A percentile compares a stretch with the other conserved stretches of the same genome.
These are phyloP conservation scores for Hylyphantes graminicola DNA, from an alignment of 1,140 invertebrate genomes.

Conservation along the genomic window DNA sequence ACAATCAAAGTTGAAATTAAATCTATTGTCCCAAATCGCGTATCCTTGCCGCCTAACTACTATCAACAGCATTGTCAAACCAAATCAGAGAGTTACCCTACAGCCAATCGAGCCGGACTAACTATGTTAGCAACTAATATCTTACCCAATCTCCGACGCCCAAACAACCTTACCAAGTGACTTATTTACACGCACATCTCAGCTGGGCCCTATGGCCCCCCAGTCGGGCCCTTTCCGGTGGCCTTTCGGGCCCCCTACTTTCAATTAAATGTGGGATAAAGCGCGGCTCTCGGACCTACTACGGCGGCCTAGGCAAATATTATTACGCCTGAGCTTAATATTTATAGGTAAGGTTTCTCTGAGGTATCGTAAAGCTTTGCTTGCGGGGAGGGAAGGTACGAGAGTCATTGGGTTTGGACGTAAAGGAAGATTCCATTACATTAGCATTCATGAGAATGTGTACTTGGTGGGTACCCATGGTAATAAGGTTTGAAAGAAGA, in stretches of 20 bases:
- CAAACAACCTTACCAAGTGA: slow-evolving; percentile 42
- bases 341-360: slow-evolving; percentile 43
- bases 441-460: slow-evolving; percentile 59
- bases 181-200: slow-evolving; percentile 52
- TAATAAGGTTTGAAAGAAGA: slow-evolving; percentile 51
- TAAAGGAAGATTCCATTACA: slow-evolving; percentile 48
- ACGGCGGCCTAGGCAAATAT: slow-evolving; percentile 36
- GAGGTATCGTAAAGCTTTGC: slow-evolving; percentile 51
- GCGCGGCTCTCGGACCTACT: slow-evolving; percentile 36
- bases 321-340: slow-evolving; percentile 53
- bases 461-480: slow-evolving; percentile 34
- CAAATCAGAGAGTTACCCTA: neutral
- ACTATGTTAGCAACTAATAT: slow-evolving; percentile 40
- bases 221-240: slow-evolving; percentile 41
- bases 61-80: no score
- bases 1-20: no score
- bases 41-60: no score
- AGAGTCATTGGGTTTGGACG: slow-evolving; percentile 46
- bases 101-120: neutral
- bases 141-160: slow-evolving; percentile 22
- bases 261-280: slow-evolving; percentile 45
- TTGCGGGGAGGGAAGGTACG: neutral
- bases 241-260: slow-evolving; percentile 22
- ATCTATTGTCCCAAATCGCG: no score
- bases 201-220: neutral